Evolutionary conservation across 2,888 invertebrate genomes (phyloP), one percentile per base, ranked within the genome.

Genomic region (Patella caerulea): DNA sequence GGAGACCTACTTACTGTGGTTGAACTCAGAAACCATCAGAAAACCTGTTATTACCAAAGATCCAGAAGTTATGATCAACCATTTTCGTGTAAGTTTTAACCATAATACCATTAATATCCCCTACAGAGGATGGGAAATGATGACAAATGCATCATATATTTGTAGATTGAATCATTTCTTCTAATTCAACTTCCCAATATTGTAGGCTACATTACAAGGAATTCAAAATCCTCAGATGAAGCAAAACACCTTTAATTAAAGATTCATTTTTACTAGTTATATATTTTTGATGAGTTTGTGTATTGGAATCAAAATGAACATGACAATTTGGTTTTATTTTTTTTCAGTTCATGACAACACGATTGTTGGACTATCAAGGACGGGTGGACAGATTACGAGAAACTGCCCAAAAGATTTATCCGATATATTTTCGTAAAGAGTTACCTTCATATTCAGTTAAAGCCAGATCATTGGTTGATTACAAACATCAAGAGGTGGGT

Each of bases 351-450:
- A 83, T 88, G 2, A 85, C 86, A 3, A 84, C 82, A 17, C 81
- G 83, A 71, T 79, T 89, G n/a, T 79, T 89, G 73, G 87, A 88
- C 76, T 86, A 87, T 71, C 88, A 89, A 77, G 77, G 80, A 15
- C 81, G 88, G 29, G 85, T 87, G 0, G 87, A 89, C 56, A 83
- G 83, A 72, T 80, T 89, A 24, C 79, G 82, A 29, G 84, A 84
- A 29, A 79, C 81, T 71, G 85, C 86, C 73, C 72, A 74, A 34
- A 79, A 85, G 2, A 83, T 89, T 17, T 85, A 86, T 72, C 89
- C 89, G 0, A 86, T 89, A 24, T 83, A 88, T 78, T 83, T 86
- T 54, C 82, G 88, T 52, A 85, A 83, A 73, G 84, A 88, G 52
- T 70, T 85, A 55, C 83, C 86, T 71, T 83, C 81, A 11, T 86